Evolutionary conservation across 2,888 invertebrate genomes (phyloP).

Genomic region (Orgyia antiqua): DNA sequence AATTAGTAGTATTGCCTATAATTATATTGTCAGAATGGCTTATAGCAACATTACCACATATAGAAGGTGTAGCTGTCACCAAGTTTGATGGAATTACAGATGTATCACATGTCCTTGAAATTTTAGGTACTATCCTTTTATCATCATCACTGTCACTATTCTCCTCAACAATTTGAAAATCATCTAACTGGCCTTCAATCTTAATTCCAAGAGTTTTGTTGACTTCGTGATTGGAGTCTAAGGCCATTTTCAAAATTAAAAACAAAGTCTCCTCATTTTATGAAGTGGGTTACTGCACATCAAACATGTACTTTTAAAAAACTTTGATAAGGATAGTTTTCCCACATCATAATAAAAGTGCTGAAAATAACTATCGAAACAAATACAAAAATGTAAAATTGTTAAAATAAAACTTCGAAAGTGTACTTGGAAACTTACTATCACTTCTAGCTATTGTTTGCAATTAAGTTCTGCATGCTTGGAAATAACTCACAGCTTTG

Average conservation of each 20-base stretch:
- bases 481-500: no score
- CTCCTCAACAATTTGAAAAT: conserved; percentile 51
- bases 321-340: no score
- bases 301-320: no score
- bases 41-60: conserved; percentile 80
- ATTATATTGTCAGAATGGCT: conserved; percentile 84
- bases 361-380: no score
- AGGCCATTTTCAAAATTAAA: conserved; percentile 40
- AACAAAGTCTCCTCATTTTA: no score
- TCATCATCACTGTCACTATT: conserved; percentile 42
- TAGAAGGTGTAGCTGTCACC: conserved; percentile 30
- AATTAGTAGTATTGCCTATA: conserved; percentile 86
- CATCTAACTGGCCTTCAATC: conserved; percentile 52
- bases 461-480: no score
- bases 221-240: conserved; percentile 23
- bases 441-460: no score
- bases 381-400: no score
- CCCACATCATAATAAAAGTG: no score
- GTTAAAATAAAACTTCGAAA: no score
- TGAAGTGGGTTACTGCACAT: no score
- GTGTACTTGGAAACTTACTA: no score
- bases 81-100: conserved; percentile 33
- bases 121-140: conserved; percentile 21
- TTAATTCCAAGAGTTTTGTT: conserved; percentile 36
- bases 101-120: conserved; percentile 25